These are phyloP conservation scores for Littorina saxatilis DNA, from an alignment of 1,140 invertebrate genomes.

Conservation along the genomic window DNA sequence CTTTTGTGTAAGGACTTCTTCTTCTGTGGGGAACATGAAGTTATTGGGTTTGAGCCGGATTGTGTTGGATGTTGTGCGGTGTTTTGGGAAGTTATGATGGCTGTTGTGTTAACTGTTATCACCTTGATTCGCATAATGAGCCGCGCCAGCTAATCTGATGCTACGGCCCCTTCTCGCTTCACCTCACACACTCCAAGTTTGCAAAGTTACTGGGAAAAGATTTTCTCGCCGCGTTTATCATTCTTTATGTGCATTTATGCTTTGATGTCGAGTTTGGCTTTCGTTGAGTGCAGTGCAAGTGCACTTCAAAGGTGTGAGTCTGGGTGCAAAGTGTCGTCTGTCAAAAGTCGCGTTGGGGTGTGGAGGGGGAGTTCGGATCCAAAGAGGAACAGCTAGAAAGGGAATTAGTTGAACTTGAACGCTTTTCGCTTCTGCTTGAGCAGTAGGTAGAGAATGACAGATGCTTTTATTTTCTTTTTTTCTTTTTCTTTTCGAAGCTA, in stretches of 20 bases:
- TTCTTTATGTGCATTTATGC: conserved; percentile 1
- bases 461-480: too few species aligned
- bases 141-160: conserved; percentile 21
- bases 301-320: not conserved
- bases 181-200: not conserved
- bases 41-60: not conserved
- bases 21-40: not conserved
- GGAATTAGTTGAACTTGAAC: too few species aligned
- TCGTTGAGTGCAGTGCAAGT: conserved; percentile 5
- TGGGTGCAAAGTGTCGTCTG: not conserved
- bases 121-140: conserved; percentile 30
- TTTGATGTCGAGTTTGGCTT: conserved; percentile 1
- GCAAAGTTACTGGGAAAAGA: conserved; percentile 5
- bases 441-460: too few species aligned
- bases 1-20: not conserved
- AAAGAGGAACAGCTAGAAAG: conserved; percentile 12
- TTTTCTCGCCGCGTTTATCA: conserved; percentile 16
- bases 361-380: not conserved
- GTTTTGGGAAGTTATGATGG: not conserved
- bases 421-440: too few species aligned
- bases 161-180: not conserved
- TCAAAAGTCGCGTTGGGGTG: not conserved
- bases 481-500: too few species aligned
- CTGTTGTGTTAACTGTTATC: conserved; percentile 11
- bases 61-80: not conserved